Evolutionary conservation across 2,797 vertebrate species (phyloP).

Genomic region (Rhynchotus rufescens): DNA sequence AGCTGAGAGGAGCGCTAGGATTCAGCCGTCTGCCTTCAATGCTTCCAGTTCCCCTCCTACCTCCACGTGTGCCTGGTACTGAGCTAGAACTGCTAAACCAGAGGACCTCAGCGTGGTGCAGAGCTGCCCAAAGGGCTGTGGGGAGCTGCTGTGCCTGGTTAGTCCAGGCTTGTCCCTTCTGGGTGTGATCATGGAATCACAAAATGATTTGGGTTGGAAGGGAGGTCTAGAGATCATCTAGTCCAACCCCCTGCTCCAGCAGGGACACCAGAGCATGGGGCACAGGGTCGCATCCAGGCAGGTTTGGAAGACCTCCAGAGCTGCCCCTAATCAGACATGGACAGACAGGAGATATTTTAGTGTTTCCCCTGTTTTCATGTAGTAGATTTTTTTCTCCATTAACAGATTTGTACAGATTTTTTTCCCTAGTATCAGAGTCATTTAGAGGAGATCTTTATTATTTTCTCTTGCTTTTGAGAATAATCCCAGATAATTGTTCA

Average conservation of each 20-base stretch:
- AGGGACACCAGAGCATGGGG: no score
- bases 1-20: background rate
- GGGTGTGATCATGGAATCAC: background rate
- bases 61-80: background rate
- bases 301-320: background rate
- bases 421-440: background rate
- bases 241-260: no score
- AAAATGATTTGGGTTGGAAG: no score
- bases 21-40: background rate
- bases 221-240: no score
- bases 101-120: background rate
- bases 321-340: background rate
- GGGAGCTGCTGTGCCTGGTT: background rate
- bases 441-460: conserved; percentile 2
- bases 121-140: background rate
- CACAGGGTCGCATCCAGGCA: no score
- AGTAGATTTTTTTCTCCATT: background rate
- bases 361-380: background rate
- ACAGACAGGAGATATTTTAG: background rate
- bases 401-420: background rate
- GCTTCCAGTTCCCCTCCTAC: background rate
- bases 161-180: background rate
- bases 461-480: background rate
- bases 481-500: conserved; percentile 12
- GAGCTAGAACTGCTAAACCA: background rate